Percentiles rank a stretch among this genome's conserved stretches.
Conservation (phyloP, 2,797 vertebrate species). For the Urosaurus nigricauda region DNA sequence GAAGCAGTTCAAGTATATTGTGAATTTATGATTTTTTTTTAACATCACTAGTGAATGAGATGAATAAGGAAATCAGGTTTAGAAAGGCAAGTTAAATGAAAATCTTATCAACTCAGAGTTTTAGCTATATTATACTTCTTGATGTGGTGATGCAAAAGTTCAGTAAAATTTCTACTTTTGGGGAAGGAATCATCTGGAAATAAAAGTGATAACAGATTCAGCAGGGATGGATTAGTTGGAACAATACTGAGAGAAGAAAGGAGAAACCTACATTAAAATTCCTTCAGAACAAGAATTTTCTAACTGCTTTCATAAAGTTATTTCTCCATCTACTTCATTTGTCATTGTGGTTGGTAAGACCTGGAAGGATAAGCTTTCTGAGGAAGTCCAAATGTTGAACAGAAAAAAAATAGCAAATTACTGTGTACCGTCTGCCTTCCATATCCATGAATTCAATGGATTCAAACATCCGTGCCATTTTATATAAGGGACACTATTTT, state of each 20-base stretch:
- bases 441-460: too few relatives aligned
- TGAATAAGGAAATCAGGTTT: slow-evolving; percentile 10
- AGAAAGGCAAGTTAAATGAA: background rate
- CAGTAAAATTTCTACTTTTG: background rate
- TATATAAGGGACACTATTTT: too few relatives aligned
- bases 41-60: background rate
- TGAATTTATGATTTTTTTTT: background rate
- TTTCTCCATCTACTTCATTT: background rate
- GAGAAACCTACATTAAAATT: background rate
- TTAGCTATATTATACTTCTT: slow-evolving; percentile 20
- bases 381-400: background rate
- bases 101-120: slow-evolving; percentile 38
- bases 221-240: background rate
- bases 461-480: too few relatives aligned
- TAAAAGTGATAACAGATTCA: background rate
- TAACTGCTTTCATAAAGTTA: background rate
- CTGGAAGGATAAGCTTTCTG: too few relatives aligned
- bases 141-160: slow-evolving; percentile 12
- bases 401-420: background rate
- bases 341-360: background rate
- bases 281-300: background rate
- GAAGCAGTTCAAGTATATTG: background rate
- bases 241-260: background rate
- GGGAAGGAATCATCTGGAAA: background rate
- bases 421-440: background rate